A percentile compares a stretch with the other conserved stretches of the same genome.
These are phyloP conservation scores for Rhagoletis zephyria DNA, from an alignment of 1,140 invertebrate species.

Conservation along the genomic window DNA sequence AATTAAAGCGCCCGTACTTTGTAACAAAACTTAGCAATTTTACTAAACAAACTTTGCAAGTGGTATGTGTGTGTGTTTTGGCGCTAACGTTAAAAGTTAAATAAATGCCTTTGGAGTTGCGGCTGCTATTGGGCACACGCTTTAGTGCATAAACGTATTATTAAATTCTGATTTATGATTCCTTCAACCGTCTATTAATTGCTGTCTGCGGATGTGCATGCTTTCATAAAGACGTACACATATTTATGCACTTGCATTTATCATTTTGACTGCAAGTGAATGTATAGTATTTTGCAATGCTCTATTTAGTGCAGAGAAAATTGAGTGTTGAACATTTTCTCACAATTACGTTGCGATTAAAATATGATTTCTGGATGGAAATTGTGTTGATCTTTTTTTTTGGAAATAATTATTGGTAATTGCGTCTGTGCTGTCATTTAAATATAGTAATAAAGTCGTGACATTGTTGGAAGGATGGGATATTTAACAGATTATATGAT, in stretches of 20 bases:
- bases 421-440: too few relatives aligned
- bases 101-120: not conserved
- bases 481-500: too few relatives aligned
- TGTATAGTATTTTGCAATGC: not conserved
- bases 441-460: too few relatives aligned
- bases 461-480: too few relatives aligned
- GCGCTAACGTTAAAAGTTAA: not conserved
- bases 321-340: not conserved
- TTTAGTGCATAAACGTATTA: conserved; percentile 24
- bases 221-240: not conserved
- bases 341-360: not conserved
- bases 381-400: not conserved
- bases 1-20: not conserved
- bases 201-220: not conserved
- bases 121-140: conserved; percentile 8
- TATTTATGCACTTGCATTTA: not conserved
- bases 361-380: not conserved
- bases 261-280: not conserved
- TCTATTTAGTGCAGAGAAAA: conserved; percentile 9
- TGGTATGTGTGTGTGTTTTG: not conserved
- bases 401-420: too few relatives aligned
- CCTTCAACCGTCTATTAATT: not conserved
- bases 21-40: not conserved
- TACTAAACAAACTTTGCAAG: not conserved
- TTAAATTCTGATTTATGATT: conserved; percentile 39